Evolutionary conservation across 2,888 invertebrate genomes (phyloP).

Genomic region (Dasysyrphus tricinctus): DNA sequence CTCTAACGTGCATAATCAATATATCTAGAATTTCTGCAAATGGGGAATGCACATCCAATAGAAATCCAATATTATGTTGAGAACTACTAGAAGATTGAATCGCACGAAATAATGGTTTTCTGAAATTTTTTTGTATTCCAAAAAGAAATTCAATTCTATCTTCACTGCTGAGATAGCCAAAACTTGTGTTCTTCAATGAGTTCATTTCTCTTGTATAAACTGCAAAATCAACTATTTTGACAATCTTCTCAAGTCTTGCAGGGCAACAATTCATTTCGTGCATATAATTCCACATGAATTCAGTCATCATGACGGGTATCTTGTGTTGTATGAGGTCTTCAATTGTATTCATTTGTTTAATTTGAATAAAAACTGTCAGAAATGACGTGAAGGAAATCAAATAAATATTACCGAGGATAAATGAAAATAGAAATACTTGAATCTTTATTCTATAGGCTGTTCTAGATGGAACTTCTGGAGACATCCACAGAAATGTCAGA

Average conservation of each 20-base stretch:
- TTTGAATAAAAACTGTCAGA: slow-evolving; percentile 35
- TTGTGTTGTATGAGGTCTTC: slow-evolving; percentile 31
- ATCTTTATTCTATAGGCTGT: slow-evolving; percentile 22
- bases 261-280: neutral
- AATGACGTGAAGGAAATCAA: slow-evolving; percentile 34
- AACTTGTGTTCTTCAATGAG: slow-evolving; percentile 7
- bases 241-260: neutral
- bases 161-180: neutral
- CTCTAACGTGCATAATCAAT: neutral
- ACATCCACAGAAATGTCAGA: neutral
- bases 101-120: neutral
- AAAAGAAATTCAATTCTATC: slow-evolving; percentile 18
- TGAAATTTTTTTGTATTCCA: neutral
- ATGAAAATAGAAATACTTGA: slow-evolving; percentile 12
- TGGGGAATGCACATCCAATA: slow-evolving; percentile 24
- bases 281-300: neutral
- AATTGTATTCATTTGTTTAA: slow-evolving; percentile 9
- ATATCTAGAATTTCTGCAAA: slow-evolving; percentile 18
- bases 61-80: neutral
- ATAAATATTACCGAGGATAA: slow-evolving; percentile 30
- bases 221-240: neutral
- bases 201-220: neutral
- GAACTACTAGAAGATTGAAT: neutral
- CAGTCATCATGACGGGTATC: neutral
- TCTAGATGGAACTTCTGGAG: neutral